Evolutionary conservation across 1,140 invertebrate genomes (phyloP), one percentile per base, ranked within the genome.

Genomic region (Sycobia sp.): DNA sequence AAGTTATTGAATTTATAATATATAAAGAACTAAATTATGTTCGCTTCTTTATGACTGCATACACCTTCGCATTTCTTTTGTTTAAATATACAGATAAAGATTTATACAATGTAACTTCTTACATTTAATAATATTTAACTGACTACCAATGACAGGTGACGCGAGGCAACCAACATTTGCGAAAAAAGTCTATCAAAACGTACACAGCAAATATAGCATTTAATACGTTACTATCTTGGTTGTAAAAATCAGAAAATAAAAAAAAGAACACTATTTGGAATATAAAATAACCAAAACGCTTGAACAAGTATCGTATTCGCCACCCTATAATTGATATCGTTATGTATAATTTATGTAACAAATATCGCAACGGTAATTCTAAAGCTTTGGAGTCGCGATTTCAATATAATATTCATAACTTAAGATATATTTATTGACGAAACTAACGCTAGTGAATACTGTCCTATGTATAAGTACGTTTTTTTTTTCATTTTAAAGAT

Each of bases 401-500:
- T 71, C 56, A 62, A 73, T 71, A 67, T 69, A 69, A 57, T 67
- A 63, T 57, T 22, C 70, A 62, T 76, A 67, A 75, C 67, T 71
- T 74, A 76, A 71, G 36, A 57, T 57, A 61, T 62, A 32, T 62
- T 25, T 64, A 67, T 50, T 57, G 59, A 70, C 63, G 65, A 60
- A 68, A 64, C 65, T 77, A 78, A 46, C 66, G 62, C 67, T 78
- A 77, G 57, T 56, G 70, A 80, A 80, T 80, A 79, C 77, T 78
- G 75, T 75, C 75, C 68, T 77, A 77, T 74, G 54, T 71, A 77
- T 79, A 80, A 80, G 78, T 79, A 80, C 77, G 69, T 67, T 68
- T 67, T 51, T n/a, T 32, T 46, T 62, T 46, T 55, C 23, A 5
- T 56, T 27, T 62, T 47, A 29, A 36, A 44, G 20, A 20, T 62